Conservation (phyloP, 1,140 invertebrate genomes). For the Caenorhabditis inopinata region DNA sequence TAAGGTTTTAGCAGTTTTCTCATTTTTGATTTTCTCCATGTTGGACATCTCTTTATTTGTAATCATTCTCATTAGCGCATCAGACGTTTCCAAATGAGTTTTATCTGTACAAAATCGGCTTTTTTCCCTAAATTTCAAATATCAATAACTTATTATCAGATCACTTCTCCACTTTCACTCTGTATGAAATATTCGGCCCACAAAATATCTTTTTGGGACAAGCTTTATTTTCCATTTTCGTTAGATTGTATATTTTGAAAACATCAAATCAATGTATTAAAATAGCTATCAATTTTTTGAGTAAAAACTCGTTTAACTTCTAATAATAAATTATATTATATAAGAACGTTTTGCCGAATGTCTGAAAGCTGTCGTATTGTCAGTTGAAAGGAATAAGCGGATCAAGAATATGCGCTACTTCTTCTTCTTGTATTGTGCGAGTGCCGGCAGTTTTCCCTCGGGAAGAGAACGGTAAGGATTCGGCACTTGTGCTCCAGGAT, state of each 20-base stretch:
- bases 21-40: neutral
- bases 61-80: too few relatives aligned
- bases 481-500: neutral
- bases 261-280: too few relatives aligned
- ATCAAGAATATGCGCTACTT: neutral
- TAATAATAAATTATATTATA: conserved; percentile 12
- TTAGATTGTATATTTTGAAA: too few relatives aligned
- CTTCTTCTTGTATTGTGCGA: neutral
- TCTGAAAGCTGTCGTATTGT: conserved; percentile 18
- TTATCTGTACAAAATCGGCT: neutral
- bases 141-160: neutral
- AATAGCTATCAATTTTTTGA: too few relatives aligned
- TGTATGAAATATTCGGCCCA: too few relatives aligned
- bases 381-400: neutral
- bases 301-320: too few relatives aligned
- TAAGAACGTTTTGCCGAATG: neutral
- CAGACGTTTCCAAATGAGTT: neutral
- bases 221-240: too few relatives aligned
- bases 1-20: neutral
- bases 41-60: neutral
- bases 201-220: too few relatives aligned
- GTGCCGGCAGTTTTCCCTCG: conserved; percentile 11
- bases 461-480: conserved; percentile 10
- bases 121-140: too few relatives aligned
- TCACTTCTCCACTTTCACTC: too few relatives aligned